Evolutionary conservation across 2,888 invertebrate species (phyloP).

Genomic region (Cephalotes varians): DNA sequence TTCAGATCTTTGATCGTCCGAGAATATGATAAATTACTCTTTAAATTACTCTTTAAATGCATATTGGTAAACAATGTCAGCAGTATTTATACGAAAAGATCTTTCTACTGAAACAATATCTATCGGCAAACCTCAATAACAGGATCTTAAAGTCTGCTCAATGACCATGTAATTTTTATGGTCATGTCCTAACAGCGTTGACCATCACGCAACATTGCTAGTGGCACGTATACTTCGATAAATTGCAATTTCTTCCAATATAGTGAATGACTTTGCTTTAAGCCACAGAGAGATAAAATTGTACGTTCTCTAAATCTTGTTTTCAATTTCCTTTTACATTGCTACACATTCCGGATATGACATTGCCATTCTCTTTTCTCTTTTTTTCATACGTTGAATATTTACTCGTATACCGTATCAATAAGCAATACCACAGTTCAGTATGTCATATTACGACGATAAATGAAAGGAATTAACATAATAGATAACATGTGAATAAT

Average conservation of each 20-base stretch:
- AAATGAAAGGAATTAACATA: background rate
- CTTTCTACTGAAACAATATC: background rate
- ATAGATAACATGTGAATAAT: background rate
- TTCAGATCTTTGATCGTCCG: too few species aligned
- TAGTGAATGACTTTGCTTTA: slow-evolving; percentile 23
- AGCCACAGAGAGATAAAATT: slow-evolving; percentile 55
- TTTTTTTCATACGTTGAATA: background rate
- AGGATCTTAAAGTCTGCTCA: slow-evolving; percentile 21
- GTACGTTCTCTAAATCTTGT: slow-evolving; percentile 27
- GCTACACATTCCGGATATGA: background rate
- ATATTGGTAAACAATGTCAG: background rate
- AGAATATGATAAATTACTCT: background rate
- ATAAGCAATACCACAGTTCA: background rate
- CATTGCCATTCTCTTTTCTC: background rate
- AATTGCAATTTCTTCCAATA: slow-evolving; percentile 2
- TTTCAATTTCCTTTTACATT: slow-evolving; percentile 44
- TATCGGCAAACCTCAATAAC: slow-evolving; percentile 24
- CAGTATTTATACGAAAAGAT: background rate
- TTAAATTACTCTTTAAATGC: background rate
- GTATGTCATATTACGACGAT: background rate
- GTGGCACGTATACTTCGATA: background rate
- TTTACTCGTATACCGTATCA: background rate
- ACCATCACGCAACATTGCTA: background rate
- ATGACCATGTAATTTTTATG: slow-evolving; percentile 52
- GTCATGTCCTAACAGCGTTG: background rate